These are phyloP conservation scores for Danaus chrysippus DNA, from an alignment of 2,888 invertebrate genomes.

Conservation along the genomic window DNA sequence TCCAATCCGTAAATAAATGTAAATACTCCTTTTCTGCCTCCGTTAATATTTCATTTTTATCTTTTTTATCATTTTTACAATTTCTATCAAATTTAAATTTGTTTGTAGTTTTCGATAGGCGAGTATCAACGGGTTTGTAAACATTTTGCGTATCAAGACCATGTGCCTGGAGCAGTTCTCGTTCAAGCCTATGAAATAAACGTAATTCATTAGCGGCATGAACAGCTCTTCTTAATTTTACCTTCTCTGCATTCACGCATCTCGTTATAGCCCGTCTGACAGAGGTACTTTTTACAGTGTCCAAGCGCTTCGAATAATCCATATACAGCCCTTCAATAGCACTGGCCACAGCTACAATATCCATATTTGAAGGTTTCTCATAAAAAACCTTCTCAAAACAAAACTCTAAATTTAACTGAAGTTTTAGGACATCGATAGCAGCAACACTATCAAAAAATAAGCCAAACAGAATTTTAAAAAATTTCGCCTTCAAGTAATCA, in stretches of 20 bases:
- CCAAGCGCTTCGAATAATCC: constrained; percentile 72
- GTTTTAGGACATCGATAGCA: constrained; percentile 75
- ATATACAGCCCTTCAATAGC: constrained; percentile 79
- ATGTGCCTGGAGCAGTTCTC: constrained; percentile 62
- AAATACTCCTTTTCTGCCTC: constrained; percentile 63
- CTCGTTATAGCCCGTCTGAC: constrained; percentile 74
- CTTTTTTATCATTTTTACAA: constrained; percentile 26
- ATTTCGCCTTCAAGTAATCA: constrained; percentile 70
- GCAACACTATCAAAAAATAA: constrained; percentile 78
- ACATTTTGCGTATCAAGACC: constrained; percentile 39
- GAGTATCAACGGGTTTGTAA: constrained; percentile 17
- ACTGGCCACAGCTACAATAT: constrained; percentile 77
- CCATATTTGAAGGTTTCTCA: constrained; percentile 78
- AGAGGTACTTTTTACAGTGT: constrained; percentile 73
- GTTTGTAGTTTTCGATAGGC: constrained; percentile 6
- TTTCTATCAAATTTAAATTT: constrained; percentile 3
- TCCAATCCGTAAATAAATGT: constrained; percentile 65
- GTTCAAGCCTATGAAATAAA: constrained; percentile 68
- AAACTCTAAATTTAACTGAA: constrained; percentile 81
- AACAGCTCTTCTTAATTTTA: constrained; percentile 71
- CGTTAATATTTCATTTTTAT: constrained; percentile 37
- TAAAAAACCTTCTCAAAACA: constrained; percentile 80
- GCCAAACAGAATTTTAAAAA: constrained; percentile 75
- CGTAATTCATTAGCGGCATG: constrained; percentile 79
- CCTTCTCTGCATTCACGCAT: constrained; percentile 71